Evolutionary conservation across 2,113 vertebrate genomes (phyloP).

Genomic region (Oryctolagus cuniculus): mOryCun1.1 NC_091444.1:34294001-34294500

Average conservation of each 20-base stretch:
- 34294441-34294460: background rate
- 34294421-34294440: background rate
- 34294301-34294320: slow-evolving; percentile 90
- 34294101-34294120: slow-evolving; percentile 93
- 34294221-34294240: slow-evolving; percentile 80
- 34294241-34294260: slow-evolving; percentile 88
- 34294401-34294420: background rate
- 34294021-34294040: background rate
- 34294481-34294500: background rate
- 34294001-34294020: slow-evolving; percentile 31
- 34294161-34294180: slow-evolving; percentile 92
- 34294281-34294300: slow-evolving; percentile 91
- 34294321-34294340: background rate
- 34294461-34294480: background rate
- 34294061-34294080: slow-evolving; percentile 87
- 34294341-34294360: background rate
- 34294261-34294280: slow-evolving; percentile 90
- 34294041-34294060: background rate
- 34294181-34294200: slow-evolving; percentile 92
- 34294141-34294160: slow-evolving; percentile 90
- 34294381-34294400: background rate
- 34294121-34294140: slow-evolving; percentile 91
- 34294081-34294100: slow-evolving; percentile 86
- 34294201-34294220: slow-evolving; percentile 94
- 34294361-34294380: background rate